Conservation (phyloP, 1,140 invertebrate genomes). For the Caerostris extrusa region DNA sequence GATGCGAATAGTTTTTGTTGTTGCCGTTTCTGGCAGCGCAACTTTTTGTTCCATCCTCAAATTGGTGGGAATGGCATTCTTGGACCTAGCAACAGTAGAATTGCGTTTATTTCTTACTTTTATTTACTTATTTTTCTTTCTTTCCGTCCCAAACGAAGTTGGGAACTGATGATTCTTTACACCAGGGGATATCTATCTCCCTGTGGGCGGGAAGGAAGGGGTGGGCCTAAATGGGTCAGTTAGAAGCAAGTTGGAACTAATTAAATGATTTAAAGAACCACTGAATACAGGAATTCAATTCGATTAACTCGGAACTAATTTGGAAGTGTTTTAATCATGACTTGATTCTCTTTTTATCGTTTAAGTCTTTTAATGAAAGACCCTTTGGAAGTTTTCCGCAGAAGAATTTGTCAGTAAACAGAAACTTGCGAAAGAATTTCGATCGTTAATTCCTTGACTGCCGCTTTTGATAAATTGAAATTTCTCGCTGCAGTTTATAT, state of each 20-base stretch:
- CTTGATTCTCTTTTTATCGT: conserved; percentile 31
- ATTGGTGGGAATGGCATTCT: neutral
- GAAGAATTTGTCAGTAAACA: conserved; percentile 25
- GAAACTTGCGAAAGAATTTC: neutral
- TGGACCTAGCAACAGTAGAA: neutral
- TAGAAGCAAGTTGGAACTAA: conserved; percentile 6
- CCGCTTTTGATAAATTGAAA: neutral
- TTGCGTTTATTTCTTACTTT: neutral
- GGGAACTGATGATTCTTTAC: conserved; percentile 23
- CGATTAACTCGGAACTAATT: conserved; percentile 19
- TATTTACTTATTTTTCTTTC: neutral
- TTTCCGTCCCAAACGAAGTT: neutral
- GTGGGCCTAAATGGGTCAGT: conserved; percentile 3
- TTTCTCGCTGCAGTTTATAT: neutral
- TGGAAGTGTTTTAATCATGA: conserved; percentile 28
- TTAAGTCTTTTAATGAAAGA: neutral
- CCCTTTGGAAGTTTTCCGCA: neutral
- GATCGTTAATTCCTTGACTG: neutral
- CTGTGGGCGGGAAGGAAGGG: neutral
- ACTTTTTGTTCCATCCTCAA: neutral
- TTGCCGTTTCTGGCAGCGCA: neutral
- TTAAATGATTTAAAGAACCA: conserved; percentile 20
- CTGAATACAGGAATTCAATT: conserved; percentile 6
- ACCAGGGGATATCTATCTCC: neutral
- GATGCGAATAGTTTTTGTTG: neutral